These are phyloP conservation scores for Archilochus colubris DNA, from an alignment of 2,113 vertebrate species.

Conservation along the genomic window DNA sequence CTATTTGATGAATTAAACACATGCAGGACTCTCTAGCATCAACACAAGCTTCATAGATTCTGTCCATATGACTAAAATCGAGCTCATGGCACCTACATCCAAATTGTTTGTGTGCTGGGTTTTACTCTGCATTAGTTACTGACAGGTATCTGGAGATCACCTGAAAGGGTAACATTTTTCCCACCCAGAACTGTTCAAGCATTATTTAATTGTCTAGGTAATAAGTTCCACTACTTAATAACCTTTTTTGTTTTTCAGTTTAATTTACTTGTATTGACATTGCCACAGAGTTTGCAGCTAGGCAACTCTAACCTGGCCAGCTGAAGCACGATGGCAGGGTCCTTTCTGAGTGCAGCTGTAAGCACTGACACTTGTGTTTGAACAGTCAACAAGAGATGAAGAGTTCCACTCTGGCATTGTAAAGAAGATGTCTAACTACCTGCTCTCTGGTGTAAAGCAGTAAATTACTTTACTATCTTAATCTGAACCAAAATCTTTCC, in stretches of 20 bases:
- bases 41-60: not conserved
- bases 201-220: not conserved
- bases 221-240: not conserved
- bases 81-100: not conserved
- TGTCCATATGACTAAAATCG: not conserved
- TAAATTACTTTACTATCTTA: not conserved
- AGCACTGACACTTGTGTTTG: not conserved
- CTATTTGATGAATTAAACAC: not conserved
- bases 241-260: not conserved
- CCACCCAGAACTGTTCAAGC: not conserved
- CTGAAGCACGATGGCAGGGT: not conserved
- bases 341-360: fast-evolving
- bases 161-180: not conserved
- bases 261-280: not conserved
- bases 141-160: not conserved
- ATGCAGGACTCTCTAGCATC: not conserved
- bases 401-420: not conserved
- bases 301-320: not conserved
- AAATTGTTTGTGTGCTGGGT: not conserved
- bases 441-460: not conserved
- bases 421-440: not conserved
- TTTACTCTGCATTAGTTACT: not conserved
- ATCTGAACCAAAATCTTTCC: not conserved
- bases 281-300: not conserved
- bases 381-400: not conserved